These are phyloP conservation scores for Phalera bucephala DNA, from an alignment of 2,888 invertebrate genomes.

Conservation along the genomic window DNA sequence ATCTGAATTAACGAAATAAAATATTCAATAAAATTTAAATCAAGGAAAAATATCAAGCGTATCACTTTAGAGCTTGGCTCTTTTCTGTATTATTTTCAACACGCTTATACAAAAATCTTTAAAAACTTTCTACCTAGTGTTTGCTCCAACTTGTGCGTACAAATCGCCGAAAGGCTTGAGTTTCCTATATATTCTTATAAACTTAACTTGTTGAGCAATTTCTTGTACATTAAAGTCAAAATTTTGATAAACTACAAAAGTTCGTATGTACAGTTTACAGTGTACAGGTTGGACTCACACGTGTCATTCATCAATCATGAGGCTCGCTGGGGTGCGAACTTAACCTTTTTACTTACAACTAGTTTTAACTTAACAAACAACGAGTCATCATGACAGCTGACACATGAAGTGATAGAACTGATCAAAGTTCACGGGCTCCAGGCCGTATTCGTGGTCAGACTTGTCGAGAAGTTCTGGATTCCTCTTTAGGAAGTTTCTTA, in stretches of 20 bases:
- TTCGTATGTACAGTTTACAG: conserved; percentile 29
- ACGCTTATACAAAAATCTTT: conserved; percentile 11
- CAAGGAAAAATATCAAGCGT: conserved; percentile 30
- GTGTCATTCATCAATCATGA: conserved; percentile 39
- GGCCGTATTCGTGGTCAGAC: conserved; percentile 60
- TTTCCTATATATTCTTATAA: conserved; percentile 16
- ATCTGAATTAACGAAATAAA: conserved; percentile 37
- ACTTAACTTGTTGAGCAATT: conserved; percentile 34
- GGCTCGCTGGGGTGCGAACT: conserved; percentile 53
- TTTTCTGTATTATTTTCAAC: conserved; percentile 11
- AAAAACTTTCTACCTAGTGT: conserved; percentile 16
- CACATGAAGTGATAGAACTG: conserved; percentile 80
- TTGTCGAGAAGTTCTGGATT: conserved; percentile 70
- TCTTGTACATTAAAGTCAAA: conserved; percentile 24
- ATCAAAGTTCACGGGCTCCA: conserved; percentile 77
- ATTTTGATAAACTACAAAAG: conserved; percentile 33
- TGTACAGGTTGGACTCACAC: conserved; percentile 37
- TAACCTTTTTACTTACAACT: conserved; percentile 48
- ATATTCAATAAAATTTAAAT: conserved; percentile 30
- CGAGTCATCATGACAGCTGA: conserved; percentile 68
- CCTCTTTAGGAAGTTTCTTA: conserved; percentile 74
- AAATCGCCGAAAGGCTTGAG: conserved; percentile 15
- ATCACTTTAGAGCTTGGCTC: conserved; percentile 39
- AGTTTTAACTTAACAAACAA: conserved; percentile 33
- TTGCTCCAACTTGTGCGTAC: conserved; percentile 26